These are phyloP conservation scores for Gallinago stenura DNA, from an alignment of 2,797 vertebrate genomes.

Conservation along the genomic window DNA sequence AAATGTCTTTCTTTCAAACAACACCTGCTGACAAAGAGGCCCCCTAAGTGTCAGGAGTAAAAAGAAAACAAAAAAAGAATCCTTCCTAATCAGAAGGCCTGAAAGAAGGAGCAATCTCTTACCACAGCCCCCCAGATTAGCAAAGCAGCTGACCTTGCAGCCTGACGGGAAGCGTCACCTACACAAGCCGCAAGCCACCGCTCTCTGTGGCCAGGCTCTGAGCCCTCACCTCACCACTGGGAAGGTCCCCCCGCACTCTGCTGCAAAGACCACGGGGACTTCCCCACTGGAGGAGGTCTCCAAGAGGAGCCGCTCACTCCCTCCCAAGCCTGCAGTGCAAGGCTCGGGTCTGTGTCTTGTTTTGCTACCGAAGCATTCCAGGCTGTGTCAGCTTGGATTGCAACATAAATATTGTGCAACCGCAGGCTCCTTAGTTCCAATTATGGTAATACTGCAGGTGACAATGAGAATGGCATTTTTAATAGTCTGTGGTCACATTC, in stretches of 20 bases:
- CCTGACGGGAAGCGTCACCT: not conserved
- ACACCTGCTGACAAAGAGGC: not conserved
- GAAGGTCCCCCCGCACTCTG: not conserved
- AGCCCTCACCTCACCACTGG: accelerated
- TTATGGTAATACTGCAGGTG: slow-evolving; percentile 30
- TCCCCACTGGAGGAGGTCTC: not conserved
- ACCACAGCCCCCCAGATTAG: not conserved
- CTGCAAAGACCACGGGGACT: accelerated
- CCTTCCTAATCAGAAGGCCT: not conserved
- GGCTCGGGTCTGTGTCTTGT: not conserved
- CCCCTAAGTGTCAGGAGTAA: not conserved
- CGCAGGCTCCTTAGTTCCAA: slow-evolving; percentile 37
- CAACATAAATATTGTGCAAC: slow-evolving; percentile 59
- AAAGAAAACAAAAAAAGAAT: not conserved
- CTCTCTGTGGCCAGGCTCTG: not conserved
- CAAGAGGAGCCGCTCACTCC: not conserved
- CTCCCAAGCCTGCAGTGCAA: accelerated
- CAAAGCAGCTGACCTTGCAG: not conserved
- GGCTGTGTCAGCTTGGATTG: slow-evolving; percentile 44
- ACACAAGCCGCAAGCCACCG: accelerated
- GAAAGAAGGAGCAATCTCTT: not conserved
- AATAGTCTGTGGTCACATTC: slow-evolving; percentile 3
- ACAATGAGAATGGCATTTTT: slow-evolving; percentile 34
- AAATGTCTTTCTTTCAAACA: not conserved
- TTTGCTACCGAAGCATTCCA: slow-evolving; percentile 17